Conservation (phyloP, 2,888 invertebrate species). For the Pristionchus exspectatus region DNA sequence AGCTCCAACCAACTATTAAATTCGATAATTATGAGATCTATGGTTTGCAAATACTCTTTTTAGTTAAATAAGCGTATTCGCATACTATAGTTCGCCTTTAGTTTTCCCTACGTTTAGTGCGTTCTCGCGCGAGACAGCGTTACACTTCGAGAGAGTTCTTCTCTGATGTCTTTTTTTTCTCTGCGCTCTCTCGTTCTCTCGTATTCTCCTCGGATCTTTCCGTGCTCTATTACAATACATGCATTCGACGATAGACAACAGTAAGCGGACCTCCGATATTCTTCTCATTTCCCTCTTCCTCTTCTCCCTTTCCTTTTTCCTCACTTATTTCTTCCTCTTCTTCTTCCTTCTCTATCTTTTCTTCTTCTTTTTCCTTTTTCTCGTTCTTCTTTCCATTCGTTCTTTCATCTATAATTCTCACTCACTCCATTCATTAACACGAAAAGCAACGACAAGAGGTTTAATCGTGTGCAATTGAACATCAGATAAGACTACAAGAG, state of each 20-base stretch:
- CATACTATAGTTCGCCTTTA: too few relatives aligned
- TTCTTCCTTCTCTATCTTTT: conserved; percentile 62
- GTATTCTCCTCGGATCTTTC: too few relatives aligned
- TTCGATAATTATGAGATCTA: too few relatives aligned
- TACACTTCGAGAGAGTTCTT: too few relatives aligned
- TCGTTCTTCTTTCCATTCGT: conserved; percentile 62
- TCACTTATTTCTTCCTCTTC: conserved; percentile 59
- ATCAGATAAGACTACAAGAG: background rate
- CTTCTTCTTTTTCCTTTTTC: conserved; percentile 59
- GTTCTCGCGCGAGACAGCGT: too few relatives aligned
- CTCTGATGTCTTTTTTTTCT: too few relatives aligned
- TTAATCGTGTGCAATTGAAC: background rate
- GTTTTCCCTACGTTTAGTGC: too few relatives aligned
- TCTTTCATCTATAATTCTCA: conserved; percentile 24
- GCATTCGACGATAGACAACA: background rate
- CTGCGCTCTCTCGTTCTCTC: too few relatives aligned
- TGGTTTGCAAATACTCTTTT: too few relatives aligned
- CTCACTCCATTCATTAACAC: conserved; percentile 32
- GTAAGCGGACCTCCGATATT: conserved; percentile 33
- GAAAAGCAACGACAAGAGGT: conserved; percentile 4
- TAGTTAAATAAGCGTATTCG: too few relatives aligned
- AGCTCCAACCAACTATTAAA: too few relatives aligned
- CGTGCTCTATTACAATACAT: background rate
- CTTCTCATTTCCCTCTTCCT: conserved; percentile 28
- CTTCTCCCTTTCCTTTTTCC: conserved; percentile 18